Evolutionary conservation across 2,888 invertebrate genomes (phyloP).

Genomic region (Alitta virens): DNA sequence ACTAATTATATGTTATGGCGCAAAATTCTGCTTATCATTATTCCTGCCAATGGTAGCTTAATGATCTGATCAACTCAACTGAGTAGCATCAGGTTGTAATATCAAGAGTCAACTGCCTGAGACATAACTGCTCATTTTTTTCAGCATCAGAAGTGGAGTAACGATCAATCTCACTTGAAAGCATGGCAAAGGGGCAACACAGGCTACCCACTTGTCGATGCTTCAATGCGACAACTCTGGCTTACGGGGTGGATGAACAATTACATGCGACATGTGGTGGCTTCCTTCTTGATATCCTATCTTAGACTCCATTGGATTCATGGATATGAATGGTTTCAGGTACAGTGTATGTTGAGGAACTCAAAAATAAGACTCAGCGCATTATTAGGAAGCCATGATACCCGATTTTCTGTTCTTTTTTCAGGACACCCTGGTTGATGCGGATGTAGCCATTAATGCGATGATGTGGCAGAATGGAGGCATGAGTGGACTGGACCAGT

Average conservation of each 20-base stretch:
- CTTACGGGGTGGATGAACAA: constrained; percentile 38
- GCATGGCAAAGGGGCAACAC: constrained; percentile 38
- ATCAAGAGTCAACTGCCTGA: no score
- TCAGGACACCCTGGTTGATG: constrained; percentile 37
- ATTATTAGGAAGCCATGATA: no score
- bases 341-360: constrained; percentile 5
- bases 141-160: constrained; percentile 36
- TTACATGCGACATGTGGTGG: constrained; percentile 38
- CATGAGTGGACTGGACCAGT: constrained; percentile 39
- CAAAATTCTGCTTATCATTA: no score
- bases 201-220: constrained; percentile 37
- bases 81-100: no score
- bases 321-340: constrained; percentile 40
- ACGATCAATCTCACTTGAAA: constrained; percentile 30
- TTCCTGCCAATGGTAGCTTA: no score
- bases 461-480: constrained; percentile 43
- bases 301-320: constrained; percentile 36
- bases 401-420: not conserved
- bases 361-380: no score
- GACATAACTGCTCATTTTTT: no score
- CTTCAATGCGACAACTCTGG: constrained; percentile 38
- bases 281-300: constrained; percentile 38
- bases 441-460: constrained; percentile 39
- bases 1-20: no score
- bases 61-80: no score